These are phyloP conservation scores for Pithys albifrons DNA, from an alignment of 2,113 vertebrate species.

Conservation along the genomic window DNA sequence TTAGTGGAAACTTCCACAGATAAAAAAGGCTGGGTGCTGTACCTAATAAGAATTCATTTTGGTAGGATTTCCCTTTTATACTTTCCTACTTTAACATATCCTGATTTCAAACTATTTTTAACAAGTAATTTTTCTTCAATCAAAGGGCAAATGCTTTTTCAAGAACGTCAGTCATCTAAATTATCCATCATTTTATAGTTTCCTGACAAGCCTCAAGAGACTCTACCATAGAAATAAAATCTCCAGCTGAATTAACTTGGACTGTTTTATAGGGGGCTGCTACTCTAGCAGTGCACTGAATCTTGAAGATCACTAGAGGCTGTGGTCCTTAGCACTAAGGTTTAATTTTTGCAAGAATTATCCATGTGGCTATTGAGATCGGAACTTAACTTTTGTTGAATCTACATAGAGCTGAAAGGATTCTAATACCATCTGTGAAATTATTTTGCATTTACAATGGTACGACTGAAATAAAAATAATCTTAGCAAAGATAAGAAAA, in stretches of 20 bases:
- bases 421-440: neutral
- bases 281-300: neutral
- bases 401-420: neutral
- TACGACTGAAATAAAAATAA: neutral
- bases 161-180: neutral
- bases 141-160: neutral
- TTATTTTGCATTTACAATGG: neutral
- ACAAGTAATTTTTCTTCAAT: constrained; percentile 6
- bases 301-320: neutral
- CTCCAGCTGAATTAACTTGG: neutral
- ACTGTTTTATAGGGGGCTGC: neutral
- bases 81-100: neutral
- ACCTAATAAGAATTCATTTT: neutral
- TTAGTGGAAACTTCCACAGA: neutral
- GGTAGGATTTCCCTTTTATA: neutral
- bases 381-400: neutral
- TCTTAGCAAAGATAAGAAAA: neutral
- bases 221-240: neutral
- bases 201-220: neutral
- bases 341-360: neutral
- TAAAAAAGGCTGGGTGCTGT: neutral
- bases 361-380: neutral
- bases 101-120: constrained; percentile 39
- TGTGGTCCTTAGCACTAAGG: neutral
- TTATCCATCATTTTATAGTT: neutral